Percentiles rank a stretch among this genome's conserved stretches.
Evolutionary conservation across 2,797 vertebrate species (phyloP).

Genomic region (Aphelocoma californica): DNA sequence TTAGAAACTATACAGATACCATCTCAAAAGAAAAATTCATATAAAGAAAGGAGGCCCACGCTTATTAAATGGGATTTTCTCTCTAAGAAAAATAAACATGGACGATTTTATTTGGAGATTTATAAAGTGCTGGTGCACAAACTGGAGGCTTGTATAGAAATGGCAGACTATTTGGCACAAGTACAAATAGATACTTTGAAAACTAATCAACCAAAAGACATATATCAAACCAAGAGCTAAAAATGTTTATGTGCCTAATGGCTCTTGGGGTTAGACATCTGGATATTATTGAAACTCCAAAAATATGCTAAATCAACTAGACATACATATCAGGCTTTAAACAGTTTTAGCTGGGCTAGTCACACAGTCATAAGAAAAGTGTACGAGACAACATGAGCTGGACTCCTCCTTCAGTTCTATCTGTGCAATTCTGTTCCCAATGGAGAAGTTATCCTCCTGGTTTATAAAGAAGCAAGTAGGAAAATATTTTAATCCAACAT

Average conservation of each 20-base stretch:
- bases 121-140: conserved; percentile 1
- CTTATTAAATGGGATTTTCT: conserved; percentile 17
- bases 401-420: neutral
- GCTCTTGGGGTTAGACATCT: neutral
- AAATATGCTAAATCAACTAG: neutral
- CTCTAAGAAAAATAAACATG: conserved; percentile 9
- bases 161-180: conserved; percentile 5
- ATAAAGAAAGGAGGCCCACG: neutral
- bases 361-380: neutral
- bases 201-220: neutral
- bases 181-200: conserved; percentile 9
- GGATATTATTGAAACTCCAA: neutral
- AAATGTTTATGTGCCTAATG: neutral
- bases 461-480: neutral
- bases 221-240: neutral
- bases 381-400: neutral
- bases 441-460: neutral
- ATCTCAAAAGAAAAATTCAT: neutral
- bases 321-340: neutral
- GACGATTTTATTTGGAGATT: conserved; percentile 27
- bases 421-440: neutral
- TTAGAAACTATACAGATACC: neutral
- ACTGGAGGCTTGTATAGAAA: neutral
- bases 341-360: neutral
- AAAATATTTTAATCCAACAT: neutral